Evolutionary conservation across 2,797 vertebrate genomes (phyloP).

Genomic region (Hemibagrus guttatus): DNA sequence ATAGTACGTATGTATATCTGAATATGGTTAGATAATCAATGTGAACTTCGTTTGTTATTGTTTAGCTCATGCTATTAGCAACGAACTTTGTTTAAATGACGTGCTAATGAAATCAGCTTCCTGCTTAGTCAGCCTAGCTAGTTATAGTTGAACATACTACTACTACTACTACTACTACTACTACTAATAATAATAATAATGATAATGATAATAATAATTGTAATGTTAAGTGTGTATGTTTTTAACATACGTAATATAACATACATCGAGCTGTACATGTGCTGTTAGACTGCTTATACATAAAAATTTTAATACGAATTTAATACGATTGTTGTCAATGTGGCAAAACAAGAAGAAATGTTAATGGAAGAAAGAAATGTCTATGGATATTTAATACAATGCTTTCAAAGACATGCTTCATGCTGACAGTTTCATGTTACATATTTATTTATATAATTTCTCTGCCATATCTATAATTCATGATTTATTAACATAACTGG

Average conservation of each 20-base stretch:
- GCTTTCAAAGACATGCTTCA: neutral
- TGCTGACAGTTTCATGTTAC: neutral
- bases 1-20: neutral
- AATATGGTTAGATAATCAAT: neutral
- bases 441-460: neutral
- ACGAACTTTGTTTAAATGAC: slow-evolving; percentile 14
- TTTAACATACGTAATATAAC: neutral
- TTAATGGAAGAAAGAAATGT: neutral
- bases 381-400: neutral
- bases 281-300: neutral
- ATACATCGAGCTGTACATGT: too few species aligned
- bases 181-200: neutral
- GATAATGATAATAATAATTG: neutral
- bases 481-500: neutral
- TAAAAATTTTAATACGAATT: neutral
- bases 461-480: neutral
- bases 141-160: neutral
- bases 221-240: too few species aligned
- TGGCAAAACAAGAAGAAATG: neutral
- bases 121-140: neutral
- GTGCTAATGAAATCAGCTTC: neutral
- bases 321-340: neutral
- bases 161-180: neutral
- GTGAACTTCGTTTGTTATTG: slow-evolving; percentile 51
- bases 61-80: slow-evolving; percentile 58